These are phyloP conservation scores for Microcebus jonahi DNA, from an alignment of 2,113 vertebrate genomes.

Conservation along the genomic window DNA sequence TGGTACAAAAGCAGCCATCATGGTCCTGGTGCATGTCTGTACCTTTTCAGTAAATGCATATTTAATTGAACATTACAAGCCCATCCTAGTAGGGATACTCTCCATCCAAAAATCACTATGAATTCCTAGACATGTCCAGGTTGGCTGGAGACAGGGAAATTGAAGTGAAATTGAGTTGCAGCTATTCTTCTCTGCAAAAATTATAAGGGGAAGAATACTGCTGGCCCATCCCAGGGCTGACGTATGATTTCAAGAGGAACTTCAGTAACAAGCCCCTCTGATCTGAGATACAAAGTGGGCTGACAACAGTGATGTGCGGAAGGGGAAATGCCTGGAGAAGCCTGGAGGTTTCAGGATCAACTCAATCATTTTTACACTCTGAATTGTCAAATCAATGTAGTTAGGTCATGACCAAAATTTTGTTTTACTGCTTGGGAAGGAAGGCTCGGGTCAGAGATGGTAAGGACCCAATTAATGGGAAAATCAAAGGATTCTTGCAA, in stretches of 20 bases:
- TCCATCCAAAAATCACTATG: neutral
- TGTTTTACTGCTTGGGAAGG: neutral
- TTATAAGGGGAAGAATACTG: neutral
- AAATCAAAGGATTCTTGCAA: neutral
- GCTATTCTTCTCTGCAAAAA: neutral
- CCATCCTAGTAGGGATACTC: neutral
- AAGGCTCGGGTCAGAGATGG: neutral
- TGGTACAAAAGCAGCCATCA: neutral
- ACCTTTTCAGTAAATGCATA: neutral
- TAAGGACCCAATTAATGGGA: neutral
- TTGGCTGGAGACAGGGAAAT: neutral
- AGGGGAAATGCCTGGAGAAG: neutral
- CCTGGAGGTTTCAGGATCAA: neutral
- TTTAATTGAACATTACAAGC: neutral
- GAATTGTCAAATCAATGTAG: neutral
- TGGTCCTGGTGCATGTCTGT: neutral
- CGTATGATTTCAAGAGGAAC: neutral
- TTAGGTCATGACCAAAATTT: neutral
- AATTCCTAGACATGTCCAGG: neutral
- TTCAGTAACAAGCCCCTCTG: neutral
- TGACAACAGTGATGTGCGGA: neutral
- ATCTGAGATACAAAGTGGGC: neutral
- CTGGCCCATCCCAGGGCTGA: neutral
- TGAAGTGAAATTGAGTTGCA: neutral
- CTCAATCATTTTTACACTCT: neutral